Evolutionary conservation across 2,113 vertebrate genomes (phyloP), one percentile per base, ranked within the genome.

Genomic region (Merops nubicus): DNA sequence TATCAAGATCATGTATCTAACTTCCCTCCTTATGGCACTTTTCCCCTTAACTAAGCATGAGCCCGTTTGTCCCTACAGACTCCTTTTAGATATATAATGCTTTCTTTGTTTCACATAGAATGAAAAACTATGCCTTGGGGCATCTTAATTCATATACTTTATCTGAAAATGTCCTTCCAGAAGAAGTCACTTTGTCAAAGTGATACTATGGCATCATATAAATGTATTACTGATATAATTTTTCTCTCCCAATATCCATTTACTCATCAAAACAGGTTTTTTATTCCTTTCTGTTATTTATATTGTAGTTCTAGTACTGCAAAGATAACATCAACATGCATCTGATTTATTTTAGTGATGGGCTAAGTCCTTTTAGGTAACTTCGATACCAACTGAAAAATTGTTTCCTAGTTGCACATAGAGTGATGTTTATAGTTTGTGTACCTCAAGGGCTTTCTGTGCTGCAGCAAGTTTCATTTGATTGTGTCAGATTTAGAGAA

Each of bases 31-130:
- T 40, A 13, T 69, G 40, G 87, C 73, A 96, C 36, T 92, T 95
- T 97, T 95, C 50, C 40, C 53, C 63, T 97, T 97, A 97, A 97
- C 86, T 95, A 96, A 95, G 84, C 63, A 88, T 78, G 53, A 96
- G 73, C 23, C 31, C 89, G 40, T 89, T 85, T 81, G 19, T 96
- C 75, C 72, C 63, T n/a, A 68, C 15, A 95, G 93, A 93, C 15
- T 92, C 34, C 29, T 91, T 86, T 95, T 82, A 95, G 76, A 92
- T 42, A 88, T 36, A 53, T 15, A 85, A 43, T 64, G 29, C 34
- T 95, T 97, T 75, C 70, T 85, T 80, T 16, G 34, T 64, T 96
- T 92, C 73, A 56, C 40, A 33, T 1, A 34, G 81, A 97, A 47
- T 80, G 64, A 96, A 96, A 96, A 95, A n/a, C 25, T 70, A 18